Percentiles rank a stretch among this genome's conserved stretches.
Conservation (phyloP, 2,113 vertebrate genomes). For the Pogona vitticeps region DNA sequence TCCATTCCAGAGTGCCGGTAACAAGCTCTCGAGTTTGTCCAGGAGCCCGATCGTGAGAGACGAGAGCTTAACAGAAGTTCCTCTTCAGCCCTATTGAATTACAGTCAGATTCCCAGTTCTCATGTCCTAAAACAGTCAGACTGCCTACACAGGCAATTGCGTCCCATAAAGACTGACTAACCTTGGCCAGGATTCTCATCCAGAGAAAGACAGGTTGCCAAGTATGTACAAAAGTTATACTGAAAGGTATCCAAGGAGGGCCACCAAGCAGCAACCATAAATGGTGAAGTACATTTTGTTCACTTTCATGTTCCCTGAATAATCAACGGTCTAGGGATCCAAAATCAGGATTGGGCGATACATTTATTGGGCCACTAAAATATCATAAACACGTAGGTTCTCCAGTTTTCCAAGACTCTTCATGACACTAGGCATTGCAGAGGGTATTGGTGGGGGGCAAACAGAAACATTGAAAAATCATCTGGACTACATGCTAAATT, state of each 20-base stretch:
- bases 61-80: not conserved
- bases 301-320: conserved; percentile 63
- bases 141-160: conserved; percentile 13
- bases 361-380: too few species aligned
- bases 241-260: conserved; percentile 55
- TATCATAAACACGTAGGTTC: too few species aligned
- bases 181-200: conserved; percentile 58
- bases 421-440: too few species aligned
- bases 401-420: too few species aligned
- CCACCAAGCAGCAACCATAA: conserved; percentile 73
- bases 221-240: conserved; percentile 64
- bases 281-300: conserved; percentile 72
- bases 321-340: conserved; percentile 29
- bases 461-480: too few species aligned
- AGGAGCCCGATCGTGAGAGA: not conserved
- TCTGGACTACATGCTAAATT: too few species aligned
- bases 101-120: conserved; percentile 23
- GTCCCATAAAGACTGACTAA: conserved; percentile 48
- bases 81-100: conserved; percentile 1
- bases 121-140: conserved; percentile 22
- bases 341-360: too few species aligned
- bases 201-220: conserved; percentile 55
- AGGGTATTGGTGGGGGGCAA: too few species aligned
- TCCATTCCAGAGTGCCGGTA: not conserved
- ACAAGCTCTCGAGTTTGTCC: not conserved